Conservation (phyloP, 2,888 invertebrate species). For the Tribolium freemani region DNA sequence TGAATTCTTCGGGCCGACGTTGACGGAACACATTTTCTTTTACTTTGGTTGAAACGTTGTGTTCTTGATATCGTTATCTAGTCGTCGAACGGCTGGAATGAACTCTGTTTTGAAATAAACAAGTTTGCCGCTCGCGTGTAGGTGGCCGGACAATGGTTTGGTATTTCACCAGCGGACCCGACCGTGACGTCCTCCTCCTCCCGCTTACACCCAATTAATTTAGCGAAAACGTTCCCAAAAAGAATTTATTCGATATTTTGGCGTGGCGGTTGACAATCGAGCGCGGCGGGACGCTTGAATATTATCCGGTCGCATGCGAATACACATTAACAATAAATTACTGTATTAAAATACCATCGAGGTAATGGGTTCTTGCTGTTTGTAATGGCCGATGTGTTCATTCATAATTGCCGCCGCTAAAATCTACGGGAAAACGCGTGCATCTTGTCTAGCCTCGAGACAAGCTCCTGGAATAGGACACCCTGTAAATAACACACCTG, state of each 20-base stretch:
- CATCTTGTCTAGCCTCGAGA: conserved; percentile 8
- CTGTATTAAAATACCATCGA: conserved; percentile 66
- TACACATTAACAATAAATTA: conserved; percentile 66
- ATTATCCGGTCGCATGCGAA: conserved; percentile 62
- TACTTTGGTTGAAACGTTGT: conserved; percentile 42
- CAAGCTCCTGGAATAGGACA: conserved; percentile 14
- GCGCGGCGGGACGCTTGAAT: conserved; percentile 46
- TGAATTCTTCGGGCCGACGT: conserved; percentile 34
- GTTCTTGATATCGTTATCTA: conserved; percentile 47
- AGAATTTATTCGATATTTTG: conserved; percentile 32
- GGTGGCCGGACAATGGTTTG: conserved; percentile 45
- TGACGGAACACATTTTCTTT: conserved; percentile 41
- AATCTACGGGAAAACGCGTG: conserved; percentile 17
- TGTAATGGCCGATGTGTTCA: conserved; percentile 60
- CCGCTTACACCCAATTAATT: conserved; percentile 25
- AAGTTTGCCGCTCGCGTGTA: conserved; percentile 46
- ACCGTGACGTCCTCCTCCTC: conserved; percentile 12
- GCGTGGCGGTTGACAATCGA: conserved; percentile 26
- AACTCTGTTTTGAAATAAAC: conserved; percentile 46
- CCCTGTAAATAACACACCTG: conserved; percentile 13
- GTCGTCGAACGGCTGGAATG: conserved; percentile 40
- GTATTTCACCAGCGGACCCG: conserved; percentile 40
- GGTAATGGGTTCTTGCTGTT: conserved; percentile 65
- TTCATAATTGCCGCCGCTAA: conserved; percentile 58
- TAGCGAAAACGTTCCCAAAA: conserved; percentile 6